A percentile compares a stretch with the other conserved stretches of the same genome.
These are phyloP conservation scores for Plemyria rubiginata DNA, from an alignment of 2,888 invertebrate genomes.

Conservation along the genomic window DNA sequence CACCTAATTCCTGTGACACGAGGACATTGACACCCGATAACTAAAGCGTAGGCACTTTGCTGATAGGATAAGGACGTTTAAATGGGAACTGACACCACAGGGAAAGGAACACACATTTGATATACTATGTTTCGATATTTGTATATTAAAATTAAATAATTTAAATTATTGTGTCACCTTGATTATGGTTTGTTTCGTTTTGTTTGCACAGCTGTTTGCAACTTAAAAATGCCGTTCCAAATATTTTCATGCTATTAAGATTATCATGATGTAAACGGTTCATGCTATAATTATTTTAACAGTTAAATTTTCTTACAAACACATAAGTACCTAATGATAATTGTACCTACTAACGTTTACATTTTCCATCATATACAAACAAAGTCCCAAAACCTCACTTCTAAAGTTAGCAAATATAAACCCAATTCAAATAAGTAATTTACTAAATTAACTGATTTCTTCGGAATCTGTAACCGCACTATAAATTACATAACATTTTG, in stretches of 20 bases:
- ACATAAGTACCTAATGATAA: too few species aligned
- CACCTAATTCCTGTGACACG: constrained; percentile 59
- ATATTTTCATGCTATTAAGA: neutral
- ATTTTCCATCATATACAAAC: too few species aligned
- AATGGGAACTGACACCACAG: constrained; percentile 2
- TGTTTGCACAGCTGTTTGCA: constrained; percentile 17
- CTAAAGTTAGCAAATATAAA: neutral
- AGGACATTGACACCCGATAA: constrained; percentile 69
- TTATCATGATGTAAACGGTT: too few species aligned
- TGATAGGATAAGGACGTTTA: neutral
- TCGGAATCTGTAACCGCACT: constrained; percentile 31
- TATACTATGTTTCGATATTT: neutral
- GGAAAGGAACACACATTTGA: neutral
- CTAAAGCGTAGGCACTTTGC: constrained; percentile 39
- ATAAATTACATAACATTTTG: constrained; percentile 65
- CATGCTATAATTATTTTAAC: too few species aligned
- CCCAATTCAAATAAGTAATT: neutral
- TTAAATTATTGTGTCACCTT: constrained; percentile 2
- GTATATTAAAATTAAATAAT: neutral
- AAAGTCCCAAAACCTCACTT: too few species aligned
- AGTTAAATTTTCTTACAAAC: too few species aligned
- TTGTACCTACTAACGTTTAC: too few species aligned
- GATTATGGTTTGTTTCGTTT: constrained; percentile 9
- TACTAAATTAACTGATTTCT: constrained; percentile 43
- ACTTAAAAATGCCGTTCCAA: neutral